Conservation (phyloP, 2,797 vertebrate species). For the Chromis chromis region DNA sequence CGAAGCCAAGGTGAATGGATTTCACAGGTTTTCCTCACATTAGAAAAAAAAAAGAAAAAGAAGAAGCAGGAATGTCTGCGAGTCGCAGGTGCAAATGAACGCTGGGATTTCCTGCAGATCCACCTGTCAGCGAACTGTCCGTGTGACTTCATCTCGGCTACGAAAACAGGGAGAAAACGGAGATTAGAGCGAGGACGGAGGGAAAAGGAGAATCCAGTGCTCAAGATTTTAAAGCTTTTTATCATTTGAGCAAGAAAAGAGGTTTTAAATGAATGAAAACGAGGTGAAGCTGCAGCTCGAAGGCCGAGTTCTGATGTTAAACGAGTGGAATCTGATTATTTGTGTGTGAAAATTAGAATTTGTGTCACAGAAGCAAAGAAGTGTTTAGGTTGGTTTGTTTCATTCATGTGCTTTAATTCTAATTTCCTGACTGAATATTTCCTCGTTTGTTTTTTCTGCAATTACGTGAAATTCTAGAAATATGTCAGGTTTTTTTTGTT, state of each 20-base stretch:
- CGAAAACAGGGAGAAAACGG: not conserved
- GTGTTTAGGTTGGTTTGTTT: no score
- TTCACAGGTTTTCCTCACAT: constrained; percentile 41
- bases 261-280: not conserved
- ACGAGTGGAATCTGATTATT: not conserved
- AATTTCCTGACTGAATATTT: no score
- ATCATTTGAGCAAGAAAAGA: no score
- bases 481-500: no score
- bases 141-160: constrained; percentile 40
- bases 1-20: constrained; percentile 27
- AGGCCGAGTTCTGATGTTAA: not conserved
- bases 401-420: no score
- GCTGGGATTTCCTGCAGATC: constrained; percentile 62
- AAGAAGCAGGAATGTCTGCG: constrained; percentile 27
- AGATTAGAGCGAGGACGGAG: not conserved
- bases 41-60: not conserved
- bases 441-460: no score
- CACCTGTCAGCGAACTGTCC: constrained; percentile 66
- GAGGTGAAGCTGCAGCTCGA: not conserved
- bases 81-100: constrained; percentile 63
- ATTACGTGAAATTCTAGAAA: no score
- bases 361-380: not conserved
- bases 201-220: not conserved
- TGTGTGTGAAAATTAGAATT: no score
- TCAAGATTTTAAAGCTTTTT: no score